phyloP scores from a whole-genome alignment of 2,113 vertebrate genomes.

The Chauna torquata region DNA sequence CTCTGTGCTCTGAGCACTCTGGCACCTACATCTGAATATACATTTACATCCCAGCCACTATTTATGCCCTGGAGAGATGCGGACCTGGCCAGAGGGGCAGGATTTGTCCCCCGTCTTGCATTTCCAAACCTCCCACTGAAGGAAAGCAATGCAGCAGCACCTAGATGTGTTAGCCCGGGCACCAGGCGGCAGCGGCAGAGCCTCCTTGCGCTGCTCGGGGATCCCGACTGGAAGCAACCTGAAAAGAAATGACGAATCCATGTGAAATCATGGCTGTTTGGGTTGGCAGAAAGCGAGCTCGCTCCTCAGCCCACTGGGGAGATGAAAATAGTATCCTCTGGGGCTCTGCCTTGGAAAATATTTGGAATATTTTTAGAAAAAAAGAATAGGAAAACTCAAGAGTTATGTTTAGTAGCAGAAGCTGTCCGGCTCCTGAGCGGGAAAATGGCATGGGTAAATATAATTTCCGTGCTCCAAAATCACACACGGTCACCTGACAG shows the following conservation, averaged over 20 bases:
- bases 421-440: background rate
- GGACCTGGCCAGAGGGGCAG: background rate
- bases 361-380: constrained; percentile 29
- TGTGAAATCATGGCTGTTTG: background rate
- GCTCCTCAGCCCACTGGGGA: constrained; percentile 1
- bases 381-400: background rate
- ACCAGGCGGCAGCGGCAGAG: background rate
- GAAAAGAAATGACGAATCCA: background rate
- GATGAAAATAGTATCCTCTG: constrained; percentile 32
- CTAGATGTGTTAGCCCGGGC: background rate
- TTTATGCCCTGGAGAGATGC: no score
- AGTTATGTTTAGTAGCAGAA: constrained; percentile 21
- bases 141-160: background rate
- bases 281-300: background rate
- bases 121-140: background rate
- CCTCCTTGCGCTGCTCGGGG: background rate
- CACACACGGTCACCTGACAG: accelerated
- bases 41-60: background rate
- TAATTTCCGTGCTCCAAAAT: background rate
- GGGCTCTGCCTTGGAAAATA: constrained; percentile 39
- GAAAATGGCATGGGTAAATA: background rate
- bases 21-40: background rate
- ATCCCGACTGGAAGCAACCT: background rate
- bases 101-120: background rate
- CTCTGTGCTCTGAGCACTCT: background rate